Evolutionary conservation across 1,140 invertebrate species (phyloP).

Genomic region (Drosophila sechellia): DNA sequence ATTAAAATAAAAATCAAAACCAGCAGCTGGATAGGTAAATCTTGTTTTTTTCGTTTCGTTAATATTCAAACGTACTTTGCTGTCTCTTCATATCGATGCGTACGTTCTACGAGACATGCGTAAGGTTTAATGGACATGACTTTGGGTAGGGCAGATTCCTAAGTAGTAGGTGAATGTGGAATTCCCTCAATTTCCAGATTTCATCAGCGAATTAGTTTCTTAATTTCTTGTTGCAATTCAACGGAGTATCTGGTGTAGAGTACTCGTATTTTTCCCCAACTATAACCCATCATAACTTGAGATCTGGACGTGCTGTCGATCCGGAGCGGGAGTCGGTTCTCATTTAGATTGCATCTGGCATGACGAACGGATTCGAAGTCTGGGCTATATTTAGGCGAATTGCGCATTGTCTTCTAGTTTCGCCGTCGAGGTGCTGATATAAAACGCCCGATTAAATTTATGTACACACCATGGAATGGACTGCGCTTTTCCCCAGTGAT

Average conservation of each 20-base stretch:
- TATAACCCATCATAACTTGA: constrained; percentile 34
- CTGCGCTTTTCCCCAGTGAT: constrained; percentile 71
- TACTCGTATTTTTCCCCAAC: constrained; percentile 8
- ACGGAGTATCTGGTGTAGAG: not conserved
- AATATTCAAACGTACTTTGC: constrained; percentile 60
- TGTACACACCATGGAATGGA: constrained; percentile 48
- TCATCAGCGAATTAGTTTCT: too few relatives aligned
- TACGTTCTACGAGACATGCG: constrained; percentile 32
- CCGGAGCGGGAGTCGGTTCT: constrained; percentile 23
- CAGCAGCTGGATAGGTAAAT: constrained; percentile 18
- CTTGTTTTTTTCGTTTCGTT: constrained; percentile 17
- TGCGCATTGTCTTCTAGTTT: constrained; percentile 28
- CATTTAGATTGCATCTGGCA: constrained; percentile 38
- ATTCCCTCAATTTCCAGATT: not conserved
- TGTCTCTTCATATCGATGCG: constrained; percentile 44
- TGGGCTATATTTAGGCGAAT: constrained; percentile 49
- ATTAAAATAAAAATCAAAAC: constrained; percentile 67
- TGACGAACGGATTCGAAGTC: constrained; percentile 29
- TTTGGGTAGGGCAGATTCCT: not conserved
- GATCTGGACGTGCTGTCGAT: constrained; percentile 43
- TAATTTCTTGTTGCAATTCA: too few relatives aligned
- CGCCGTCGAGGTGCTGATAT: constrained; percentile 44
- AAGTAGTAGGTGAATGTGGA: not conserved
- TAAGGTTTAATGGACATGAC: constrained; percentile 8
- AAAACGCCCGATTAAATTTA: constrained; percentile 65